Evolutionary conservation across 2,888 invertebrate genomes (phyloP).

Genomic region (Cremastinae sp.): DNA sequence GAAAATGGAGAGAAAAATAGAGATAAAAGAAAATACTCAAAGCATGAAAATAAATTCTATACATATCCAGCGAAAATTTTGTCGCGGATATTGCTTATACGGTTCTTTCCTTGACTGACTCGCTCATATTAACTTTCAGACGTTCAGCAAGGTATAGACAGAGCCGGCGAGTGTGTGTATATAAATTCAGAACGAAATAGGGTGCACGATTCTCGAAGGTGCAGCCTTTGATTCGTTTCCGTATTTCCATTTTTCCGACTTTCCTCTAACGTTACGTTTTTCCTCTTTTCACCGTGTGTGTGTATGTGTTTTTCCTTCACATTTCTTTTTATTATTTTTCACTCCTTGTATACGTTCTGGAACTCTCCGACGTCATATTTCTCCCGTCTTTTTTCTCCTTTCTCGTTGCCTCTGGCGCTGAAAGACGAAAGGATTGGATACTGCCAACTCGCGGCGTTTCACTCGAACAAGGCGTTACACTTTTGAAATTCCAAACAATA

Average conservation of each 20-base stretch:
- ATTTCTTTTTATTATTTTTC: background rate
- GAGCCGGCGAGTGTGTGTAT: background rate
- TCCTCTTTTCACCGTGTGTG: background rate
- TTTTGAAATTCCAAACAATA: constrained; percentile 18
- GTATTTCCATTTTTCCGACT: constrained; percentile 40
- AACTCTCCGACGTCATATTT: constrained; percentile 33
- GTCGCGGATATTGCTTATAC: constrained; percentile 34
- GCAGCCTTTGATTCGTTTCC: constrained; percentile 46
- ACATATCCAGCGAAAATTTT: constrained; percentile 53
- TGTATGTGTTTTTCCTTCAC: constrained; percentile 8
- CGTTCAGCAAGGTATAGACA: constrained; percentile 1
- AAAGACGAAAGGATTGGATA: constrained; percentile 36
- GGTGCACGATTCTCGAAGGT: constrained; percentile 26
- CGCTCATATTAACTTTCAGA: constrained; percentile 25
- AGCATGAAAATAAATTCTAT: constrained; percentile 62
- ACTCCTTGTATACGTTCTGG: constrained; percentile 16
- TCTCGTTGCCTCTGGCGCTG: constrained; percentile 21
- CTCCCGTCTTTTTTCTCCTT: background rate
- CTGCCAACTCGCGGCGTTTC: constrained; percentile 30
- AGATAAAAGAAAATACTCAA: constrained; percentile 1
- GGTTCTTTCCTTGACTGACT: constrained; percentile 8
- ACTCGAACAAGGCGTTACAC: constrained; percentile 7
- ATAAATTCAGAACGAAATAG: constrained; percentile 5
- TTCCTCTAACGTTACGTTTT: constrained; percentile 12
- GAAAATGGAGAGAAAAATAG: background rate